phyloP scores from a whole-genome alignment of 2,888 invertebrate genomes.

The Allacma fusca region DNA sequence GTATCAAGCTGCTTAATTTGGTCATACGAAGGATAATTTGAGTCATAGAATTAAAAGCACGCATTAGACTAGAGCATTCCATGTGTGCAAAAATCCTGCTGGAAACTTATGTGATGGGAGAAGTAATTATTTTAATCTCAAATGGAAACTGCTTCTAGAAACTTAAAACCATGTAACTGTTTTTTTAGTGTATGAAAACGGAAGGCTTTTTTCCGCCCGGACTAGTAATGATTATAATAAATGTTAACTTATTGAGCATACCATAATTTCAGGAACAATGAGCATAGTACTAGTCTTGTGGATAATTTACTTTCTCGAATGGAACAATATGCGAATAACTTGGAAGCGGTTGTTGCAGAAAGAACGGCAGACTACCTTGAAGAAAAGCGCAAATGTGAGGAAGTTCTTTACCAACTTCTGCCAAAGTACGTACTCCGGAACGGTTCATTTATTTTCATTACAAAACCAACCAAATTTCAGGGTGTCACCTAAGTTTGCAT shows the following conservation, averaged over 20 bases:
- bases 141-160: too few relatives aligned
- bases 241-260: background rate
- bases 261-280: slow-evolving; percentile 74
- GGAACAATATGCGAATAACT: slow-evolving; percentile 99
- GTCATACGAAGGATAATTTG: too few relatives aligned
- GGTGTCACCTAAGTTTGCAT: background rate
- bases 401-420: slow-evolving; percentile 91
- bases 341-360: slow-evolving; percentile 95
- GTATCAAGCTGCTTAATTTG: too few relatives aligned
- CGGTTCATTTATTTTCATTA: background rate
- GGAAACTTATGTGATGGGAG: too few relatives aligned
- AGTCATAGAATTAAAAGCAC: too few relatives aligned
- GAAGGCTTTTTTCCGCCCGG: too few relatives aligned
- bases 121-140: too few relatives aligned
- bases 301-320: slow-evolving; percentile 96
- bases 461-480: background rate
- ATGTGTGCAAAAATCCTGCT: too few relatives aligned
- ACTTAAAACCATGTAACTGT: too few relatives aligned
- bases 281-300: slow-evolving; percentile 85
- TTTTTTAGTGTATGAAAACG: too few relatives aligned
- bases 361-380: slow-evolving; percentile 96
- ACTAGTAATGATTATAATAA: too few relatives aligned
- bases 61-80: too few relatives aligned
- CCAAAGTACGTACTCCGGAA: slow-evolving; percentile 76
- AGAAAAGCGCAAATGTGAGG: slow-evolving; percentile 98